Evolutionary conservation across 2,797 vertebrate genomes (phyloP).

Genomic region (Etheostoma perlongum): DNA sequence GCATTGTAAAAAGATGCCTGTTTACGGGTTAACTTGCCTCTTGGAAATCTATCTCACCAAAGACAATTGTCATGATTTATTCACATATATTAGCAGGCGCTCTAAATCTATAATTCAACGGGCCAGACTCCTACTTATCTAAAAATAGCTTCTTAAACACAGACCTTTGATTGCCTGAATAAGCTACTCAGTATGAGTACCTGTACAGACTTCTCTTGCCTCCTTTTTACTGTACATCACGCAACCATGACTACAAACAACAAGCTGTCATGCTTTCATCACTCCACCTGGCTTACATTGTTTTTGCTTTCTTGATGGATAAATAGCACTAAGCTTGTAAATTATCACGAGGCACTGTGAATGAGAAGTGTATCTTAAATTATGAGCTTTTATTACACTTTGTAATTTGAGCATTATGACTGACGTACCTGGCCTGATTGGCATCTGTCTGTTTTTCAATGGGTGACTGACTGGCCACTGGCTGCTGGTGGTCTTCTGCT

Average conservation of each 20-base stretch:
- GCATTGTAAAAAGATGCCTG: conserved; percentile 29
- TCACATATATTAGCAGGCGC: conserved; percentile 82
- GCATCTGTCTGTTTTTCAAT: conserved; percentile 80
- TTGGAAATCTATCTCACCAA: conserved; percentile 62
- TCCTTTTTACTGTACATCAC: conserved; percentile 75
- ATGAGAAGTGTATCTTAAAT: conserved; percentile 21
- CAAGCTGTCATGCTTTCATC: conserved; percentile 72
- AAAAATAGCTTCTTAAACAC: conserved; percentile 84
- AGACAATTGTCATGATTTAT: conserved; percentile 84
- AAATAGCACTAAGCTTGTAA: conserved; percentile 46
- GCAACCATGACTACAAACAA: conserved; percentile 64
- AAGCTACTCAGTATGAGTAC: conserved; percentile 70
- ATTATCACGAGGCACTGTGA: conserved; percentile 35
- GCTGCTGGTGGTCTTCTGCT: conserved; percentile 78
- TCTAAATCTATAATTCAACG: conserved; percentile 84
- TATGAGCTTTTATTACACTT: conserved; percentile 14
- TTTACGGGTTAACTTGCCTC: conserved; percentile 42
- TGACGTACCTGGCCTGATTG: conserved; percentile 80
- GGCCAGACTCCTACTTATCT: conserved; percentile 70
- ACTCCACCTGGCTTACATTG: conserved; percentile 43
- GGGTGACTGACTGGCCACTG: conserved; percentile 74
- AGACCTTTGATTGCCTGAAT: conserved; percentile 80
- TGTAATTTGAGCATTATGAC: conserved; percentile 3
- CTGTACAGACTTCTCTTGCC: conserved; percentile 62
- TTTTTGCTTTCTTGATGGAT: conserved; percentile 55